A percentile compares a stretch with the other conserved stretches of the same genome.
These are phyloP conservation scores for Luehdorfia chinensis DNA, from an alignment of 1,140 invertebrate genomes.

Conservation along the genomic window DNA sequence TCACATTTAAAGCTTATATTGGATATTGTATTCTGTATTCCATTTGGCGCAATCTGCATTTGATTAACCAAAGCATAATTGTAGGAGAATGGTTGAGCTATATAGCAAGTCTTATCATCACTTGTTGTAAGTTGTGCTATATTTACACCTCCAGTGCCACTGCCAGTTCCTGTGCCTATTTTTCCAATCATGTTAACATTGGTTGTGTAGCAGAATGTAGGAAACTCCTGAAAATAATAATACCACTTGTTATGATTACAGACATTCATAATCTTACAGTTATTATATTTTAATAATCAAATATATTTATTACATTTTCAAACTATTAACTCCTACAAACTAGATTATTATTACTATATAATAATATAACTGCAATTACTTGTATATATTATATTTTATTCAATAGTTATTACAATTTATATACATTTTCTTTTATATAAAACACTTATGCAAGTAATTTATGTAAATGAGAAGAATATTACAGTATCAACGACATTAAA, in stretches of 20 bases:
- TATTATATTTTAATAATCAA: no score
- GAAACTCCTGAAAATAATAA: constrained; percentile 75
- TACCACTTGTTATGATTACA: background rate
- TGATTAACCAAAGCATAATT: constrained; percentile 82
- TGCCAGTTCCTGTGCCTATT: constrained; percentile 71
- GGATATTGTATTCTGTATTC: constrained; percentile 82
- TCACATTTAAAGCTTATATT: constrained; percentile 92
- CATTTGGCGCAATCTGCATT: constrained; percentile 80
- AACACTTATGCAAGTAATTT: no score
- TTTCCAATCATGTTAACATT: constrained; percentile 83
- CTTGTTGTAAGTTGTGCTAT: constrained; percentile 79
- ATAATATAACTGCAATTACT: no score
- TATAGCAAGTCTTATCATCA: constrained; percentile 83
- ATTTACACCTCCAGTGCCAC: constrained; percentile 77
- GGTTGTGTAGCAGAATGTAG: constrained; percentile 82
- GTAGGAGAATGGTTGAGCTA: constrained; percentile 83
- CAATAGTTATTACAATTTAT: no score
- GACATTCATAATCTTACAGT: no score
- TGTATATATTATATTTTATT: no score
- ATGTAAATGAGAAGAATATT: no score
- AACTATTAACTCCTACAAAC: no score
- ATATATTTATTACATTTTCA: no score
- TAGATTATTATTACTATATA: no score
- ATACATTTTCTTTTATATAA: no score
- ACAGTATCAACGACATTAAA: no score